Base-by-base conservation (phyloP, 2,797 vertebrate genomes). In the Characodon lateralis region DNA sequence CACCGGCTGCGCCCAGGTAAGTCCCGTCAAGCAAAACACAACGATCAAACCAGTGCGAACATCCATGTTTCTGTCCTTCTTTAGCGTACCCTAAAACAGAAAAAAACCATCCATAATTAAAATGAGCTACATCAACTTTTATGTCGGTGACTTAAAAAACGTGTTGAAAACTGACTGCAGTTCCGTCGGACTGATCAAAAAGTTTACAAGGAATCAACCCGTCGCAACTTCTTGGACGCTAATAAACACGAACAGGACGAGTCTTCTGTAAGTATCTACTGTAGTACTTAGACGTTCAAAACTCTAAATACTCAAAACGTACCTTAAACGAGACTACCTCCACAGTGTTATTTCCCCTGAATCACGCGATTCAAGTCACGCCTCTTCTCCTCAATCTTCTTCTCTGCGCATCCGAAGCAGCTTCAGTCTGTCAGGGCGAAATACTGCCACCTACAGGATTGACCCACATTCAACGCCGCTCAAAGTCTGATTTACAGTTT, bases 11-110 rank as follows among this genome's bases (percentile, higher is more conserved):
- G 94, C 93, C 28, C 87, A 90, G 66, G 89, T 85, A 83, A 91
- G 58, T 0, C 87, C 92, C 14, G 96, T 86, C 22, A 95, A n/a
- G 68, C 91, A 91, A 26, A 94, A 39, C 14, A 93, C 72, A 13
- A 91, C 73, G 16, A 93, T 16, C 4, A 85, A 72, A 39, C 85
- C 61, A 35, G 77, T 14, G 22, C 85, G 86, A 55, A 84, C 63
- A 28, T 92, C 93, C 96, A 96, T 96, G 43, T 59, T 88, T 85
- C 76, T 70, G 9, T 77, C 18, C 12, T 8, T 46, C 1, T 59
- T 0, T 31, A 22, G 50, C 51, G 50, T n/a, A 66, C 2, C 14
- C 82, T 85, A 69, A 82, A 69, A 48, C 1, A 68, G 6, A 65
- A 7, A 0, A 56, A 76, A 0, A 65, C 59, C 0, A 3, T 0